Evolutionary conservation across 2,888 invertebrate species (phyloP).

Genomic region (Pandemis heparana): DNA sequence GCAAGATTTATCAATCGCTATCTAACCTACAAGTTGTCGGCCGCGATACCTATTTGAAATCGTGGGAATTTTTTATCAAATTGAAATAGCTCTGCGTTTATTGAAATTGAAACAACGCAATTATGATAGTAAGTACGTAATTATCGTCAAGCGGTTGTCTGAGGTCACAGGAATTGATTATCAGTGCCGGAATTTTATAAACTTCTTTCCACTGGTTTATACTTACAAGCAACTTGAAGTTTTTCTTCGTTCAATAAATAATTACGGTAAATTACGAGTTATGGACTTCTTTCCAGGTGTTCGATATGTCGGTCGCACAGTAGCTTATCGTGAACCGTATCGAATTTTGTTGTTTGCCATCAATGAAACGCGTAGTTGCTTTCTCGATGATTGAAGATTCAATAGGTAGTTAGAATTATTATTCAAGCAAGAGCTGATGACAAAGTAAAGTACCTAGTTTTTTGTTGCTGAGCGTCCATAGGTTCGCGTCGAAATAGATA

Average conservation of each 20-base stretch:
- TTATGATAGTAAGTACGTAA: neutral
- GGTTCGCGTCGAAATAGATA: no score
- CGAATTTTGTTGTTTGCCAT: neutral
- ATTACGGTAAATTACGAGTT: neutral
- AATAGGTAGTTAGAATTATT: no score
- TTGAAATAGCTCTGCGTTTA: neutral
- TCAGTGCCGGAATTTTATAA: neutral
- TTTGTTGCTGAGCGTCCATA: no score
- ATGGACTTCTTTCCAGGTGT: neutral
- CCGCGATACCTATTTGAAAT: neutral
- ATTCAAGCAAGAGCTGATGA: no score
- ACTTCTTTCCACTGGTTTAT: neutral
- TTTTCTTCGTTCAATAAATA: neutral
- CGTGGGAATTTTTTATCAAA: neutral
- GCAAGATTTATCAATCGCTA: neutral
- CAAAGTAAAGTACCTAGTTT: no score
- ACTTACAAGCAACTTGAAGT: neutral
- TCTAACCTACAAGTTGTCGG: neutral
- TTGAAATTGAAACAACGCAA: neutral
- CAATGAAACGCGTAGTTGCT: neutral
- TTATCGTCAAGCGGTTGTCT: neutral
- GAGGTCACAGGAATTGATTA: slow-evolving; percentile 2
- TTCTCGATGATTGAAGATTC: neutral
- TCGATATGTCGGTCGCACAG: neutral
- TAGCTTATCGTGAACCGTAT: neutral